These are phyloP conservation scores for Drosophila pseudotakahashii DNA, from an alignment of 2,888 invertebrate species.

Conservation along the genomic window DNA sequence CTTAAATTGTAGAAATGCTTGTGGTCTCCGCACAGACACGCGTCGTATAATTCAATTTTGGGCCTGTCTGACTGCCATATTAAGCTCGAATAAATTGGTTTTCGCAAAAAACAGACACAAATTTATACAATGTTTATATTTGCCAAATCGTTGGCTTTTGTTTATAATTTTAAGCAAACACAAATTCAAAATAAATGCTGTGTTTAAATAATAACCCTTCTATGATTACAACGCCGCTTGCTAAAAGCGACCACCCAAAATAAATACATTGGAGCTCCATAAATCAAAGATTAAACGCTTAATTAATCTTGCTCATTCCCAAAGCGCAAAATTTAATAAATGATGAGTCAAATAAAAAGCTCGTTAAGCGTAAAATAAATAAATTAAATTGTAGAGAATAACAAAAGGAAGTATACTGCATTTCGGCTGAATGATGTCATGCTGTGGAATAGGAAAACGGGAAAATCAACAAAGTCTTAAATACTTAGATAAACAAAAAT, in stretches of 20 bases:
- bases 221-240: constrained; percentile 19
- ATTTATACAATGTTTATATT: constrained; percentile 42
- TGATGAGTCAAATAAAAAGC: constrained; percentile 30
- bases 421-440: constrained; percentile 22
- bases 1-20: constrained; percentile 26
- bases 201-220: constrained; percentile 21
- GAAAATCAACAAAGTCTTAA: constrained; percentile 18
- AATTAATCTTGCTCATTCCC: constrained; percentile 58
- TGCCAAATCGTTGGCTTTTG: constrained; percentile 52
- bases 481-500: constrained; percentile 21
- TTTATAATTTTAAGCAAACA: constrained; percentile 47
- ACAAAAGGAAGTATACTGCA: constrained; percentile 10
- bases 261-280: constrained; percentile 43
- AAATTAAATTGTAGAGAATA: constrained; percentile 22
- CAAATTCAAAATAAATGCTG: constrained; percentile 29
- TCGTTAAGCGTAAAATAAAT: constrained; percentile 47
- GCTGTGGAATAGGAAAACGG: constrained; percentile 1
- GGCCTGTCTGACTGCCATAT: constrained; percentile 38
- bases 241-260: constrained; percentile 41
- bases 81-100: constrained; percentile 43
- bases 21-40: constrained; percentile 53
- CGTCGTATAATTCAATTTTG: constrained; percentile 41
- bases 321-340: constrained; percentile 25
- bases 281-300: constrained; percentile 63
- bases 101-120: constrained; percentile 18